These are phyloP conservation scores for Imbricaverruca yamaguchii DNA, from an alignment of 2,888 invertebrate genomes.

Conservation along the genomic window DNA sequence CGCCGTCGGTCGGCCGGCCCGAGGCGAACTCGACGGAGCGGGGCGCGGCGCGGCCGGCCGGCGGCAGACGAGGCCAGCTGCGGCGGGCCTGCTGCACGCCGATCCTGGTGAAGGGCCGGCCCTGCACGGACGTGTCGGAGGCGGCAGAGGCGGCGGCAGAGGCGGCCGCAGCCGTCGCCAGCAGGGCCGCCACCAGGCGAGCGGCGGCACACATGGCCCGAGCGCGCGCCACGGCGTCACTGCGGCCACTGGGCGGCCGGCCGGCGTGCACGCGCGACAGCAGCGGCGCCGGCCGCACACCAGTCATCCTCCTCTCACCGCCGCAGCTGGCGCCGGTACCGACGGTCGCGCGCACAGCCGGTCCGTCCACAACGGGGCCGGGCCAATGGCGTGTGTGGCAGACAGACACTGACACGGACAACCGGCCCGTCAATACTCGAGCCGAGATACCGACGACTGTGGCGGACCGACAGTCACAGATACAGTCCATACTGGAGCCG, in stretches of 20 bases:
- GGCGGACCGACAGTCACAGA: no score
- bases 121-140: conserved; percentile 62
- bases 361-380: no score
- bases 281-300: conserved; percentile 6
- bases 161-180: conserved; percentile 65
- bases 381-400: no score
- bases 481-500: no score
- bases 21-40: conserved; percentile 35
- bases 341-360: no score
- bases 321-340: no score
- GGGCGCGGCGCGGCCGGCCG: conserved; percentile 63
- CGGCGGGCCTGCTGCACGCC: conserved; percentile 79
- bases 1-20: neutral
- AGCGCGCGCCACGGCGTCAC: conserved; percentile 62
- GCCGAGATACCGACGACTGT: no score
- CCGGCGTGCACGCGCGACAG: conserved; percentile 57
- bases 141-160: conserved; percentile 66
- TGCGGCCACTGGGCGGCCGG: conserved; percentile 73
- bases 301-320: no score
- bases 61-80: conserved; percentile 43
- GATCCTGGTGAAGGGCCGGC: conserved; percentile 70
- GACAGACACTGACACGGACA: no score
- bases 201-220: conserved; percentile 47
- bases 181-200: conserved; percentile 24
- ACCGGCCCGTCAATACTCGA: no score